Evolutionary conservation across 1,140 invertebrate species (phyloP), one percentile per base, ranked within the genome.

Genomic region (Branchinecta lynchi): DNA sequence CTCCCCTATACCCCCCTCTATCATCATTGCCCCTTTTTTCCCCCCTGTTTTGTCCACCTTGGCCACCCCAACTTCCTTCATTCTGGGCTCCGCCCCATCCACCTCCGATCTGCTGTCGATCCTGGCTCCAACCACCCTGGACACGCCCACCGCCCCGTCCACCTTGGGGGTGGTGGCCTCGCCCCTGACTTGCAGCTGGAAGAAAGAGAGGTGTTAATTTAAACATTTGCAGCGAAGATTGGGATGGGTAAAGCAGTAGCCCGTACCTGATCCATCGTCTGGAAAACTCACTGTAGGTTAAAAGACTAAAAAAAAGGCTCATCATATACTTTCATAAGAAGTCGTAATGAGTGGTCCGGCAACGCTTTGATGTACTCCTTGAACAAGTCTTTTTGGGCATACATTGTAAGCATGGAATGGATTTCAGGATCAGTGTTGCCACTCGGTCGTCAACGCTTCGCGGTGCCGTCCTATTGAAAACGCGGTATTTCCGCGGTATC

Each of bases 1-100:
- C 77, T 45, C 79, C 76, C 71, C 79, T 79, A 73, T 79, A 77
- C 74, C 79, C 74, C 43, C 76, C 75, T 43, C 77, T 74, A 69
- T 76, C 72, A 65, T 75, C 70, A 67, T 74, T 71, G 12, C 70
- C 66, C 67, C 70, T 66, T 5, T 66, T 67, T 8, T 70, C 69
- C 45, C 70, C 70, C 60, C 70, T 65, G 71, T 73, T 67, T 71
- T 73, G 10, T 43, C 71, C 60, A 32, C 72, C 65, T 70, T 73
- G 68, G 44, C 51, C 66, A 65, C 60, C 70, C 68, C 66, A 43
- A 68, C 73, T 44, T 66, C 67, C 44, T 68, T 68, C 20, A 17
- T 69, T 45, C 71, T 72, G 65, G 45, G 66, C 45, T 43, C 69
- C 67, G 32, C 68, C 70, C 21, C 65, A n/a, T 67, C 70, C 45